Evolutionary conservation across 2,797 vertebrate species (phyloP), one percentile per base, ranked within the genome.

Genomic region (Loris lydekkerianus): DNA sequence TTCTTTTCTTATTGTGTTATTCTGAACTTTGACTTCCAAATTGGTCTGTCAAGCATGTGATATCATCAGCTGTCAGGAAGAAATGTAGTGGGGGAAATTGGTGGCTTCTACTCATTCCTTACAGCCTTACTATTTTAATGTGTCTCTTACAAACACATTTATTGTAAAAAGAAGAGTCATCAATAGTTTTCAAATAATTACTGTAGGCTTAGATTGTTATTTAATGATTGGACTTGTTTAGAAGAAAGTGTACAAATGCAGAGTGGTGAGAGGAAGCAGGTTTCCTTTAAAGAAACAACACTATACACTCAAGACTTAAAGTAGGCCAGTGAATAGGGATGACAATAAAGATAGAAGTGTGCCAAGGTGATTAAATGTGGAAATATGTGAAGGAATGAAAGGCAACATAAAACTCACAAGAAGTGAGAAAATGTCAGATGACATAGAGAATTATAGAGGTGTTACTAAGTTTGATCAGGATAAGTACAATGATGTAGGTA

Each of bases 281-380:
- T 93, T 81, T 90, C 56, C 43, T 83, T 92, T 87, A 56, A 93
- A 56, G 60, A 97, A 92, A 72, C 43, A 20, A 11, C 82, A 76
- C 53, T 86, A 18, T 80, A 29, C 25, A 86, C 63, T 15, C 46
- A 91, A 61, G 70, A 93, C 65, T 89, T 21, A 84, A 73, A 73
- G n/a, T 58, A 70, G 49, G 53, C 29, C 40, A 70, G 58, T 86
- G 25, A 49, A n/a, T 61, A 70, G 53, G 37, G 21, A 91, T 86
- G 67, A 75, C 65, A 86, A 1, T 91, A 65, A 53, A 65, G 65
- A 60, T 67, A 75, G 46, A 49, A 93, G 27, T 65, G 34, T 93
- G 21, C 89, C 40, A 73, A 73, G 49, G 7, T 94, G 69, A 83
- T 58, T 89, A 86, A 46, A 86, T 80, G 5, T 92, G 67, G 60